phyloP scores from a whole-genome alignment of 1,140 invertebrate species.

The Cephus cinctus region DNA sequence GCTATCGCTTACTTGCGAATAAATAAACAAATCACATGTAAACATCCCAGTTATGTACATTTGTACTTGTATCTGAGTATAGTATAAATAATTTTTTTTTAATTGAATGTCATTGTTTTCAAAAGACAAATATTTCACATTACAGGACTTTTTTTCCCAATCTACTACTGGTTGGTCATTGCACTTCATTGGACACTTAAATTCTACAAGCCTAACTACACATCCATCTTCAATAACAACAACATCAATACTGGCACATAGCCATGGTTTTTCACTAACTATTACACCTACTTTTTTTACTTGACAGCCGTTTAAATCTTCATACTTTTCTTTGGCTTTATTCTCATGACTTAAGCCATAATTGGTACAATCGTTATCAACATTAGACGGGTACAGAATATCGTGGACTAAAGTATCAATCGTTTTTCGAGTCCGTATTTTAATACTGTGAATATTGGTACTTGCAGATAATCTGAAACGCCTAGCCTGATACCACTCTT shows the following conservation, averaged over 20 bases:
- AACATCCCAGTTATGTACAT: slow-evolving; percentile 28
- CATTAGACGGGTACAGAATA: slow-evolving; percentile 18
- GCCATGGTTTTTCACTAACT: slow-evolving; percentile 23
- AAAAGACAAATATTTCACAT: slow-evolving; percentile 28
- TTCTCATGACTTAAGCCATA: slow-evolving; percentile 22
- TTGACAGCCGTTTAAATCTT: slow-evolving; percentile 15
- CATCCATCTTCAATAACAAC: slow-evolving; percentile 21
- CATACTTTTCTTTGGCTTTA: slow-evolving; percentile 15
- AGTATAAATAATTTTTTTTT: slow-evolving; percentile 22
- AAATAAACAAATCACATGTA: slow-evolving; percentile 31
- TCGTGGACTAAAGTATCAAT: slow-evolving; percentile 17
- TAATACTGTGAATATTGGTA: slow-evolving; percentile 28
- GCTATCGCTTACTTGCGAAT: slow-evolving; percentile 23
- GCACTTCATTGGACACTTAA: slow-evolving; percentile 30
- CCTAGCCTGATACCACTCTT: slow-evolving; percentile 23
- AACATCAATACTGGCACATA: slow-evolving; percentile 31
- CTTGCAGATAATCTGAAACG: slow-evolving; percentile 24
- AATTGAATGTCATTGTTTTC: slow-evolving; percentile 17
- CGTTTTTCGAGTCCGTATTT: slow-evolving; percentile 21
- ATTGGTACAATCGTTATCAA: slow-evolving; percentile 11
- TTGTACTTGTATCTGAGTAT: slow-evolving; percentile 31
- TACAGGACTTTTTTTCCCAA: slow-evolving; percentile 17
- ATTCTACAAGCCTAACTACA: slow-evolving; percentile 24
- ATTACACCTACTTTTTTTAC: slow-evolving; percentile 22
- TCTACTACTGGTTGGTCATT: slow-evolving; percentile 23